Evolutionary conservation across 1,140 invertebrate genomes (phyloP).

Genomic region (Drosophila mayri): DNA sequence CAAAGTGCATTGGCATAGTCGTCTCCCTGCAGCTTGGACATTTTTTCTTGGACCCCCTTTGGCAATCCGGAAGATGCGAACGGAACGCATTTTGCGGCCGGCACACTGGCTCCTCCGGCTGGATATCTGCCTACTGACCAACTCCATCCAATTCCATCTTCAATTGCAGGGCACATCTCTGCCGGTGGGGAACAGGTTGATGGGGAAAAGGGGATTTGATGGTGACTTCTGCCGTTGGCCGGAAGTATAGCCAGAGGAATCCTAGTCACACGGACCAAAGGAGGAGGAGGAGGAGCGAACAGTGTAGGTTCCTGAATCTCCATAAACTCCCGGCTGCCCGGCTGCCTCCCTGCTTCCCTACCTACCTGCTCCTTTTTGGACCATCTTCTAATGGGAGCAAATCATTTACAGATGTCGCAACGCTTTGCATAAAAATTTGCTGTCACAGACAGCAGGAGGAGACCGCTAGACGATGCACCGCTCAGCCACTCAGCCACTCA

Average conservation of each 20-base stretch:
- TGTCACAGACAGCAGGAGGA: constrained; percentile 53
- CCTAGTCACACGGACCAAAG: constrained; percentile 39
- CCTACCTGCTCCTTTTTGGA: constrained; percentile 2
- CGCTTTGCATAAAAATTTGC: constrained; percentile 73
- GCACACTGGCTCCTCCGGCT: constrained; percentile 28
- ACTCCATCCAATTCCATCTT: constrained; percentile 3
- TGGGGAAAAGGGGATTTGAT: background rate
- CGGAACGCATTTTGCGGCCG: constrained; percentile 69
- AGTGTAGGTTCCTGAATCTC: constrained; percentile 13
- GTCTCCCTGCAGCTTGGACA: background rate
- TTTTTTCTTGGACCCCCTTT: constrained; percentile 42
- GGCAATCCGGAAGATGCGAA: constrained; percentile 58
- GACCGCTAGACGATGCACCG: background rate
- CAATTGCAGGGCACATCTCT: constrained; percentile 11
- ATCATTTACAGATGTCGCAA: constrained; percentile 82
- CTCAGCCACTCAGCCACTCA: background rate
- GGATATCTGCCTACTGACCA: constrained; percentile 5
- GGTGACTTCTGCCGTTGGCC: constrained; percentile 59
- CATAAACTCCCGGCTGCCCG: constrained; percentile 1
- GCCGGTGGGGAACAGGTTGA: background rate
- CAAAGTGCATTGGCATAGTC: constrained; percentile 5
- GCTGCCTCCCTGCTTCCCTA: background rate
- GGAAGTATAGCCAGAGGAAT: constrained; percentile 63
- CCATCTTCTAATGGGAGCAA: constrained; percentile 71
- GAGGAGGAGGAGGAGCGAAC: background rate